Evolutionary conservation across 2,113 vertebrate species (phyloP).

Genomic region (Crotalus helleri): DNA sequence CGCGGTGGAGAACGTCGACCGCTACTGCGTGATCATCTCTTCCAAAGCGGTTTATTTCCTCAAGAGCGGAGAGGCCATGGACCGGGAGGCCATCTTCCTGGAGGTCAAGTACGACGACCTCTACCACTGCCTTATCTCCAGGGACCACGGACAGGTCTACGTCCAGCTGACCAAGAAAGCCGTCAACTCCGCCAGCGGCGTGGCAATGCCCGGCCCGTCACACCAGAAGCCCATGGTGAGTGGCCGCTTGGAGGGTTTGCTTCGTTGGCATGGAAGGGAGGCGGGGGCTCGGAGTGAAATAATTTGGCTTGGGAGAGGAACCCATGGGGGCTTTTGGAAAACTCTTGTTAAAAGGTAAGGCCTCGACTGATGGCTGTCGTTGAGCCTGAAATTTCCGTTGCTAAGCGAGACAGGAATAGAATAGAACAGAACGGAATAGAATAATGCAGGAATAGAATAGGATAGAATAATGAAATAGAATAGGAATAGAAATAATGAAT

Average conservation of each 20-base stretch:
- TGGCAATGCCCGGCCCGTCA: slow-evolving; percentile 91
- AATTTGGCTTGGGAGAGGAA: neutral
- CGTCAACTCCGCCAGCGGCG: slow-evolving; percentile 82
- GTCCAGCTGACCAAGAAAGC: slow-evolving; percentile 97
- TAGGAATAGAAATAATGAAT: no score
- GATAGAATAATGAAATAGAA: no score
- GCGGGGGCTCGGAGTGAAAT: neutral
- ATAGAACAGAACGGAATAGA: no score
- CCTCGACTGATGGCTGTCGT: no score
- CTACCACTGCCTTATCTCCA: slow-evolving; percentile 96
- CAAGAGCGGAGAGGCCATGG: slow-evolving; percentile 79
- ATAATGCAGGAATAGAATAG: no score
- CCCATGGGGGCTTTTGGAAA: rapidly evolving
- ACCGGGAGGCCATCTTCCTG: slow-evolving; percentile 92
- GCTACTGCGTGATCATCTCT: slow-evolving; percentile 93
- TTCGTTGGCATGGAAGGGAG: no score
- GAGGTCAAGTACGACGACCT: slow-evolving; percentile 96
- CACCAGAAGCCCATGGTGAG: slow-evolving; percentile 97
- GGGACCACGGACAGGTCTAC: slow-evolving; percentile 92
- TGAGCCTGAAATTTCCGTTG: no score
- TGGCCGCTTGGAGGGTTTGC: rapidly evolving
- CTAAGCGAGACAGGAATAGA: no score
- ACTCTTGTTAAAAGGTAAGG: neutral
- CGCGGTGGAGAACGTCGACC: slow-evolving; percentile 89
- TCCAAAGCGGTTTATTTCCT: slow-evolving; percentile 95